Conservation (phyloP, 2,797 vertebrate genomes). For the Vireo griseus region DNA sequence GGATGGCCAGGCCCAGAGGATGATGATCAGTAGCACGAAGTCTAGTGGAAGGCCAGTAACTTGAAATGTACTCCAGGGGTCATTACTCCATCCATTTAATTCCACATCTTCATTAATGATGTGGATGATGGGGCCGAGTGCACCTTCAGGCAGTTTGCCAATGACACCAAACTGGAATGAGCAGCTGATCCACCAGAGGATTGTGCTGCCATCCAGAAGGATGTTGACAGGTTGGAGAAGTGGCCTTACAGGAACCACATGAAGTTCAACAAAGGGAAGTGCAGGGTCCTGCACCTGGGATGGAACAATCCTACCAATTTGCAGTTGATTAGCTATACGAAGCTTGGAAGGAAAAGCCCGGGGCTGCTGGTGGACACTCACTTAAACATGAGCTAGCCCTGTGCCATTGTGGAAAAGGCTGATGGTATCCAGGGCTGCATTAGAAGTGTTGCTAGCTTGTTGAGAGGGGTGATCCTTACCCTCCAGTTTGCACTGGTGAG, state of each 20-base stretch:
- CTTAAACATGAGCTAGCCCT: neutral
- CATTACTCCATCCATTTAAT: neutral
- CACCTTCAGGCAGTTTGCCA: neutral
- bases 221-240: neutral
- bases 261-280: neutral
- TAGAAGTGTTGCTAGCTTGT: neutral
- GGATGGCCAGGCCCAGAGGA: neutral
- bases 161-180: neutral
- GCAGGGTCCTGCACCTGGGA: neutral
- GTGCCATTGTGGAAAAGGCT: neutral
- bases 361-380: neutral
- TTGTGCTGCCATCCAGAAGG: neutral
- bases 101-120: neutral
- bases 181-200: neutral
- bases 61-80: neutral
- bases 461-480: neutral
- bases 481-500: neutral
- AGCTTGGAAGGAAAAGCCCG: neutral
- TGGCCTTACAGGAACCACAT: neutral
- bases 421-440: neutral
- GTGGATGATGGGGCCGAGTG: neutral
- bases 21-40: neutral
- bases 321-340: accelerated
- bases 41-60: neutral
- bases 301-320: neutral